phyloP scores from a whole-genome alignment of 1,140 invertebrate genomes.

The Doryteuthis pealeii region DNA sequence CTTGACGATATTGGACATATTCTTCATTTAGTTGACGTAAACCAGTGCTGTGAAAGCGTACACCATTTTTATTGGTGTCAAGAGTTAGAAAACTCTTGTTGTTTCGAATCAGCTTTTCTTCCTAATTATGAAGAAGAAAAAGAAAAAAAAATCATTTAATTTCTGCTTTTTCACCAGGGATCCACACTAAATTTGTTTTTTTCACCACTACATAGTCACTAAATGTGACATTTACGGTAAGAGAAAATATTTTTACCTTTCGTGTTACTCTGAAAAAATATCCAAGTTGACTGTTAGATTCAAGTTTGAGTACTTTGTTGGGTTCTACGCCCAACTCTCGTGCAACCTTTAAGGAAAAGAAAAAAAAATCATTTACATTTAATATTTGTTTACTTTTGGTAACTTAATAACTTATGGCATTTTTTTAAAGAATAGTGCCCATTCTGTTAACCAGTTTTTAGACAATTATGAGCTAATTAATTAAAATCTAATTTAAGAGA shows the following conservation, averaged over 20 bases:
- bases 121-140: slow-evolving; percentile 64
- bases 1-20: slow-evolving; percentile 67
- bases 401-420: too few species aligned
- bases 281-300: slow-evolving; percentile 79
- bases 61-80: slow-evolving; percentile 83
- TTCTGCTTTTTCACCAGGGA: too few species aligned
- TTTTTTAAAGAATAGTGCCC: too few species aligned
- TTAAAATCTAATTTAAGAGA: too few species aligned
- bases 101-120: slow-evolving; percentile 79
- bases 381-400: too few species aligned
- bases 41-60: slow-evolving; percentile 79
- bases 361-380: background rate
- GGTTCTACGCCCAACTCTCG: slow-evolving; percentile 74
- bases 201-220: too few species aligned
- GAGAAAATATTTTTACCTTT: slow-evolving; percentile 70
- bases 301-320: slow-evolving; percentile 77
- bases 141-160: slow-evolving; percentile 13
- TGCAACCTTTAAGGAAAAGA: slow-evolving; percentile 55
- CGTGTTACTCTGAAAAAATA: slow-evolving; percentile 86
- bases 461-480: too few species aligned
- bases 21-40: slow-evolving; percentile 75
- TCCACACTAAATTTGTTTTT: too few species aligned
- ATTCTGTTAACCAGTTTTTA: too few species aligned
- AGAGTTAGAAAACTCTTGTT: slow-evolving; percentile 80
- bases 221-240: too few species aligned